These are phyloP conservation scores for Centropus unirufus DNA, from an alignment of 2,113 vertebrate species.

Conservation along the genomic window DNA sequence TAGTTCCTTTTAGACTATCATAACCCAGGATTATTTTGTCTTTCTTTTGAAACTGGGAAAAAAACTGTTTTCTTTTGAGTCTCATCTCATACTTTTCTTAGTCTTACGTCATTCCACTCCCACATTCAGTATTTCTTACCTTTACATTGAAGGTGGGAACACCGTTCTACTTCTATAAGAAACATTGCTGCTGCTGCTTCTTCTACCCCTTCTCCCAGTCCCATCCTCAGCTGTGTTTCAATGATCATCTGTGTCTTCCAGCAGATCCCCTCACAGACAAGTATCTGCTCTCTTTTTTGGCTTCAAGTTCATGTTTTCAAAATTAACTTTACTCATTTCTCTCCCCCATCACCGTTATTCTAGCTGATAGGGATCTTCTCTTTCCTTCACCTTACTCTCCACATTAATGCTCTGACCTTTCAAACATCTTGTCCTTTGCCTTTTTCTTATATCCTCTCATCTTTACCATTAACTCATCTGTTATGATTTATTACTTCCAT, in stretches of 20 bases:
- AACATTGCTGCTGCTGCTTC: neutral
- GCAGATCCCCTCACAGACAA: neutral
- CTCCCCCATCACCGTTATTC: neutral
- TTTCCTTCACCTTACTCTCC: neutral
- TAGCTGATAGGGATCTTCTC: neutral
- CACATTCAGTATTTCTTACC: neutral
- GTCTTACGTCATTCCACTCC: neutral
- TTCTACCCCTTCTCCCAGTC: neutral
- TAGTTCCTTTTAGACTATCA: neutral
- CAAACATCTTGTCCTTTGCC: neutral
- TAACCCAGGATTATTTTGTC: neutral
- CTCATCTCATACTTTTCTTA: neutral
- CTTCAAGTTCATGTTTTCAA: neutral
- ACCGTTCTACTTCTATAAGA: neutral
- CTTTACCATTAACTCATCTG: neutral
- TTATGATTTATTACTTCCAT: neutral
- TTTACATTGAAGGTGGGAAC: neutral
- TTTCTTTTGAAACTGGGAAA: neutral
- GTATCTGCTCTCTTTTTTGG: neutral
- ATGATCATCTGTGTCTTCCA: neutral
- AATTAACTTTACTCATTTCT: neutral
- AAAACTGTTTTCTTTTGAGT: neutral
- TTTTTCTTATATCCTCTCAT: neutral
- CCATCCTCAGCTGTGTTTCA: neutral
- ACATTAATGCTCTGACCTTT: neutral